phyloP scores from a whole-genome alignment of 2,888 invertebrate species.

The Drosophila stalkeri region DNA sequence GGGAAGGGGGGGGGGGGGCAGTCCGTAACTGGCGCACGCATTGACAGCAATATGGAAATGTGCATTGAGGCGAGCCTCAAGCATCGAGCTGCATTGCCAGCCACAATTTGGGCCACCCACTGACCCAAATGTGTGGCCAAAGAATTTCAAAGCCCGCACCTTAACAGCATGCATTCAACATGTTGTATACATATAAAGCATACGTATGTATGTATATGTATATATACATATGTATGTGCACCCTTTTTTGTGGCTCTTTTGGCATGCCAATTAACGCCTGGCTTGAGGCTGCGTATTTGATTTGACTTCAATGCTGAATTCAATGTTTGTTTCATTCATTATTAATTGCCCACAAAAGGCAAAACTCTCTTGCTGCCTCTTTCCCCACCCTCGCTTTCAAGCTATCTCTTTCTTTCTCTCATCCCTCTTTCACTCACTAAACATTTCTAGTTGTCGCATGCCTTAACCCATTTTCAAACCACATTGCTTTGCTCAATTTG shows the following conservation, averaged over 20 bases:
- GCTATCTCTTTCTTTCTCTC: neutral
- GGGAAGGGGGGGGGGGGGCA: neutral
- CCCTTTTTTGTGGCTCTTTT: constrained; percentile 18
- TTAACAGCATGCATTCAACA: neutral
- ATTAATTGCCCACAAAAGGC: constrained; percentile 62
- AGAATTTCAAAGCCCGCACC: constrained; percentile 59
- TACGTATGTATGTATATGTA: neutral
- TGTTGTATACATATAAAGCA: neutral
- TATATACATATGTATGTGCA: neutral
- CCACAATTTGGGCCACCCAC: constrained; percentile 61
- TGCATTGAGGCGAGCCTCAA: constrained; percentile 44
- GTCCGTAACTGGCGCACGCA: constrained; percentile 21
- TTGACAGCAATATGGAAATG: constrained; percentile 33
- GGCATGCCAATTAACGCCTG: constrained; percentile 69
- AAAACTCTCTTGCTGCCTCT: constrained; percentile 16
- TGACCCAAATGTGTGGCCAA: constrained; percentile 70
- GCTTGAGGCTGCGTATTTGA: constrained; percentile 40
- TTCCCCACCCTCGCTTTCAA: too few relatives aligned
- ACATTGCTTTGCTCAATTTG: constrained; percentile 45
- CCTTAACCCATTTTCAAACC: constrained; percentile 53
- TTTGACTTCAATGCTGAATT: constrained; percentile 43
- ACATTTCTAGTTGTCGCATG: constrained; percentile 18
- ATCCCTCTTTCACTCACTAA: neutral
- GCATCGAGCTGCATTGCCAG: constrained; percentile 19
- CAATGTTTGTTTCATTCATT: constrained; percentile 48